Conservation (phyloP, 2,888 invertebrate species). For the Heliconius cydno region DNA sequence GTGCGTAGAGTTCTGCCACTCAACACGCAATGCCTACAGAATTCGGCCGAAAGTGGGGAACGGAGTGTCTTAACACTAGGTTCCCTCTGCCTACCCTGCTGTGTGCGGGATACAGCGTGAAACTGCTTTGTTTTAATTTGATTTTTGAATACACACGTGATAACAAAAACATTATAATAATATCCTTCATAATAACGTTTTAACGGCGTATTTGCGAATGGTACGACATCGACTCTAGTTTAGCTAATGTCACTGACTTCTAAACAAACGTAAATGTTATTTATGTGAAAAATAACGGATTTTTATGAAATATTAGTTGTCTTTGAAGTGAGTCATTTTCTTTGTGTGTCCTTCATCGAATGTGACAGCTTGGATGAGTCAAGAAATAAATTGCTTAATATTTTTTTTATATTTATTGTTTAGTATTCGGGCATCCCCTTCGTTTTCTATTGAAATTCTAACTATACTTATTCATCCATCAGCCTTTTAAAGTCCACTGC, state of each 20-base stretch:
- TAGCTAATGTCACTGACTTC: constrained; percentile 40
- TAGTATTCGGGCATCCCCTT: background rate
- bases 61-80: no score
- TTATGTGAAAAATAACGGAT: constrained; percentile 31
- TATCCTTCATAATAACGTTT: background rate
- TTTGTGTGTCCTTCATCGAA: background rate
- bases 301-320: constrained; percentile 4
- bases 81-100: no score
- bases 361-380: background rate
- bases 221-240: constrained; percentile 20
- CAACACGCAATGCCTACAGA: no score
- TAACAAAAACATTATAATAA: background rate
- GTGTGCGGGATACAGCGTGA: no score
- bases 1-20: no score
- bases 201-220: constrained; percentile 32
- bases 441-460: no score
- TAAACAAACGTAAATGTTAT: constrained; percentile 21
- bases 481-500: no score
- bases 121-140: no score
- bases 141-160: background rate
- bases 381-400: background rate
- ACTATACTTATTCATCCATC: no score
- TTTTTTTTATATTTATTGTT: background rate
- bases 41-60: no score
- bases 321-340: background rate